Evolutionary conservation across 2,888 invertebrate species (phyloP), one percentile per base, ranked within the genome.

Genomic region (Blastobasis adustella): DNA sequence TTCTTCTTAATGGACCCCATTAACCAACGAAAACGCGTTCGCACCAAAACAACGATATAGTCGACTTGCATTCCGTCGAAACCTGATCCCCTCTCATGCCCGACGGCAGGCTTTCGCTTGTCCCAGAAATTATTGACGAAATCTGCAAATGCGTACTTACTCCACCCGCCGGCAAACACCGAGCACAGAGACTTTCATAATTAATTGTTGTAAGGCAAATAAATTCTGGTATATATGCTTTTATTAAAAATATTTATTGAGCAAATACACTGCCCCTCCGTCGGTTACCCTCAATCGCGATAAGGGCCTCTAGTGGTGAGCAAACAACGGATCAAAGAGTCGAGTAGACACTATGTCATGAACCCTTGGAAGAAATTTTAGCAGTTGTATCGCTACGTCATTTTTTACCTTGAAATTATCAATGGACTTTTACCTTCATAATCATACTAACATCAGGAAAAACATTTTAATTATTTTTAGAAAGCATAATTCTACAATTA

Each of bases 251-350:
- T 82, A 81, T 86, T 87, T 83, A 67, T 71, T 66, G 57, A 60
- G 73, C 64, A 83, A 83, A 85, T 76, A 83, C 59, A 54, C 53
- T 60, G 57, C 67, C 70, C 51, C 47, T 51, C 43, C 41, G 47
- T 61, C 59, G 59, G 62, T 60, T 65, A 65, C 71, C 68, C 73
- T 66, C 64, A 58, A 57, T 58, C 60, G 58, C 58, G 51, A 52
- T 23, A 54, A 60, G 73, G 74, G 74, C 62, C 61, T 63, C 61
- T 67, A 78, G 76, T 74, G 76, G 73, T 70, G 59, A 54, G 75
- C 71, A 84, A 82, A 85, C 66, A 80, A 60, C 57, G 74, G 78
- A 85, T 87, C 85, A 87, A 87, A 86, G 82, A 67, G 58, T 59
- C 60, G 61, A 53, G 56, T 50, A 23, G 23, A 23, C 23, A 23